Evolutionary conservation across 2,888 invertebrate genomes (phyloP).

Genomic region (Dolomedes plantarius): DNA sequence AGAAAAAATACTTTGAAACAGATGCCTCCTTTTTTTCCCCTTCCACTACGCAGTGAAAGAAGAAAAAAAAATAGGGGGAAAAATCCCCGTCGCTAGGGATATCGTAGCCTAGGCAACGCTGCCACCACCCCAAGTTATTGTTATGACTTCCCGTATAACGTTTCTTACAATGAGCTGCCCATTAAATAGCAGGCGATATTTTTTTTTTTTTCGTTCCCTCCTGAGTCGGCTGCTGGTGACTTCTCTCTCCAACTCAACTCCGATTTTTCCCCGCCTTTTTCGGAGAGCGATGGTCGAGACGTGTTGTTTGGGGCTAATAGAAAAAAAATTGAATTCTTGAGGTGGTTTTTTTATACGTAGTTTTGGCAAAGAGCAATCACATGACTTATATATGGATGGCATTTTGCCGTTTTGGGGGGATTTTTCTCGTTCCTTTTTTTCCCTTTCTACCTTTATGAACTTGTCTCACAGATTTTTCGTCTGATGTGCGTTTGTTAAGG

Average conservation of each 20-base stretch:
- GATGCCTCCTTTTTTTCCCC: constrained; percentile 12
- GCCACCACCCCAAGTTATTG: constrained; percentile 60
- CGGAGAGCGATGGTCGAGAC: not conserved
- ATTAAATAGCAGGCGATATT: constrained; percentile 63
- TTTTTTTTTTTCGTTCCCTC: too few species aligned
- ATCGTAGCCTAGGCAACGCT: constrained; percentile 51
- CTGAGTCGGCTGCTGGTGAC: constrained; percentile 43
- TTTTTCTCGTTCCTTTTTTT: too few species aligned
- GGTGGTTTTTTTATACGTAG: too few species aligned
- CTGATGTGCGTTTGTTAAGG: too few species aligned
- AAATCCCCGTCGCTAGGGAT: constrained; percentile 17
- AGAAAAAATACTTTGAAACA: not conserved
- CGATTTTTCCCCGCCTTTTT: not conserved
- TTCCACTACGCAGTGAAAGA: not conserved
- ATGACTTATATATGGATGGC: too few species aligned
- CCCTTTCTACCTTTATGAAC: too few species aligned
- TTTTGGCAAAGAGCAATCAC: too few species aligned
- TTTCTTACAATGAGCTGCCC: constrained; percentile 62
- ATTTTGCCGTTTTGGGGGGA: too few species aligned
- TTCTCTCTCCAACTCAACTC: constrained; percentile 1
- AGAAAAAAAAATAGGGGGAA: constrained; percentile 11
- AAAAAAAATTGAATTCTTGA: too few species aligned
- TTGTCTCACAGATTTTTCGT: too few species aligned
- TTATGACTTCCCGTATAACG: constrained; percentile 68
- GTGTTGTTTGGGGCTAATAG: too few species aligned